Evolutionary conservation across 2,888 invertebrate species (phyloP).

Genomic region (Cheilosia impressa): DNA sequence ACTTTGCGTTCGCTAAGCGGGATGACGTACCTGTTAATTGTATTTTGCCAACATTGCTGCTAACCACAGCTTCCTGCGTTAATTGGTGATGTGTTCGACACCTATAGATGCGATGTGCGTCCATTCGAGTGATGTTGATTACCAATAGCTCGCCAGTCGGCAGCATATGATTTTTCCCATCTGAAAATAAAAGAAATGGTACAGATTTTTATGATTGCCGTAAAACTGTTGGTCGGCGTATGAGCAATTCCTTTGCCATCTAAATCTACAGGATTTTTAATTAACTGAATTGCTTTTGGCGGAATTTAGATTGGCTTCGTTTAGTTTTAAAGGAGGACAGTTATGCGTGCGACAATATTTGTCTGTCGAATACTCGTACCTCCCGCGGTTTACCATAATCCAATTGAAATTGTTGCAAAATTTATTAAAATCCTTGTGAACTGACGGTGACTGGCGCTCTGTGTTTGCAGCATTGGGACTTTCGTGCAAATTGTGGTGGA

Average conservation of each 20-base stretch:
- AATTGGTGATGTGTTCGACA: slow-evolving; percentile 87
- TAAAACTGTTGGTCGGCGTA: background rate
- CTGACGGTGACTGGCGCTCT: no score
- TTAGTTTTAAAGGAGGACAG: no score
- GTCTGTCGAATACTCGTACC: no score
- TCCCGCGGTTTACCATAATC: no score
- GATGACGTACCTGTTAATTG: slow-evolving; percentile 85
- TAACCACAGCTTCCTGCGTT: slow-evolving; percentile 86
- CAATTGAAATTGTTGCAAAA: no score
- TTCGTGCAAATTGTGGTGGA: no score
- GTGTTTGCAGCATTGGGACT: no score
- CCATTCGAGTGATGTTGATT: slow-evolving; percentile 85
- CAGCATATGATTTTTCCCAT: slow-evolving; percentile 86
- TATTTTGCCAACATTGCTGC: slow-evolving; percentile 85
- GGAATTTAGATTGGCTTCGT: no score
- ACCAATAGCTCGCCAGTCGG: slow-evolving; percentile 86
- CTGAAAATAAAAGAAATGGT: slow-evolving; percentile 78
- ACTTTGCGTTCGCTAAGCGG: background rate
- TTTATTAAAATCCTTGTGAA: no score
- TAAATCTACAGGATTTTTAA: background rate
- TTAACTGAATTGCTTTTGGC: background rate
- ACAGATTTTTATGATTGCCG: background rate
- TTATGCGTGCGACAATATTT: no score
- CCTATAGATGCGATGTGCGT: slow-evolving; percentile 85
- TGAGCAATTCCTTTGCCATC: background rate